Base-by-base conservation (phyloP, 2,797 vertebrate species). In the Margarornis squamiger region DNA sequence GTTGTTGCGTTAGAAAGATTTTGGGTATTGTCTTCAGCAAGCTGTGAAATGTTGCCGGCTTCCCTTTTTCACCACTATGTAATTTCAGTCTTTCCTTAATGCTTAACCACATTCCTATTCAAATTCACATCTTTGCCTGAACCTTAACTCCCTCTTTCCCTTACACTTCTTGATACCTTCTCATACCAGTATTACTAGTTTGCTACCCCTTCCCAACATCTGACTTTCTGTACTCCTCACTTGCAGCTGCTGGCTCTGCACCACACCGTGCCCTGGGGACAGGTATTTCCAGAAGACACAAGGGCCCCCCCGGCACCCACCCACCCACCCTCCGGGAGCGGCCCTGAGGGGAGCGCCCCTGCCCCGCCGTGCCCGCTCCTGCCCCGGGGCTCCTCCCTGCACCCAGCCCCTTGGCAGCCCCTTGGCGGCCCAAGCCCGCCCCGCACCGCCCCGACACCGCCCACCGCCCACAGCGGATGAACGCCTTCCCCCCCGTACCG, bases 291-390 rank as follows among this genome's bases (percentile, higher is more conserved):
- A 19, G 38, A 68, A 32, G 30, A 12, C 0, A 0, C 1, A 6
- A 7, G 16, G 55, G 29, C 27, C 6, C 20, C 17, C 30, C 75
- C 2, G 8, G 41, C 7, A 1, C 15, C 6, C 22, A 46, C 11
- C 6, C 22, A 46, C 11, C 45, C 45, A 22, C 9, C 9, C 29
- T 51, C 58, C 2, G 0, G n/a, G 14, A 41, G 32, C 71, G 65
- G 30, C 29, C 38, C 38, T 10, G 38, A 38, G 10, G 38, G 27
- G 45, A 27, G 9, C 1, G 0, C 15, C 18, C 1, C 22, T 32
- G n/a, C n/a, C n/a, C 7, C 66, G 8, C 3, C 0, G 4, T 0
- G 2, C 7, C 4, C 16, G 2, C 36, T 46, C 9, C 73, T 5
- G 13, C 49, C 24, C 20, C 3, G 39, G 29, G 9, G 0, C 6